Conservation (phyloP, 1,140 invertebrate genomes). For the Leguminivora glycinivorella region DNA sequence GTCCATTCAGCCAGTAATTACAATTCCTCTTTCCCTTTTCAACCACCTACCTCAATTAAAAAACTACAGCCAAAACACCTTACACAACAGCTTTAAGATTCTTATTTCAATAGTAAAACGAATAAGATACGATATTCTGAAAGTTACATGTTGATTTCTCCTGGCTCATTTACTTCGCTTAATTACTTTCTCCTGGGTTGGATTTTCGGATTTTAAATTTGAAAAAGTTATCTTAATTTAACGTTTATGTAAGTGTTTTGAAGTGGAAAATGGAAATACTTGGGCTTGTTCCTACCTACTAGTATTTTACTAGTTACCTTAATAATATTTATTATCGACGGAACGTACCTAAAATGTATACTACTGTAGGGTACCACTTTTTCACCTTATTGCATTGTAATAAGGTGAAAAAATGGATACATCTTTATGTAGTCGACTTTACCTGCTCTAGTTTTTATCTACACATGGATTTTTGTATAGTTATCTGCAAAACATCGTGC, state of each 20-base stretch:
- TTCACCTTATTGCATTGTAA: too few species aligned
- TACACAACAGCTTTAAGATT: neutral
- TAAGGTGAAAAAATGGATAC: too few species aligned
- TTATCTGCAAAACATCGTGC: too few species aligned
- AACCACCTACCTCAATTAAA: neutral
- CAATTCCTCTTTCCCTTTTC: neutral
- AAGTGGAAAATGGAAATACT: neutral
- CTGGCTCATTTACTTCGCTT: slow-evolving; percentile 15
- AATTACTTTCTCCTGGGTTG: slow-evolving; percentile 19
- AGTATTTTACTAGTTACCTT: too few species aligned
- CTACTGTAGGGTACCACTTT: too few species aligned
- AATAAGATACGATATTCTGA: neutral
- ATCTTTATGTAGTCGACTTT: too few species aligned
- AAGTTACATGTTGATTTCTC: neutral
- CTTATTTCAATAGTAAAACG: neutral
- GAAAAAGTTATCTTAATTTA: slow-evolving; percentile 6
- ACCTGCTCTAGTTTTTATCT: too few species aligned
- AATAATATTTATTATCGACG: too few species aligned
- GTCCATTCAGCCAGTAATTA: slow-evolving; percentile 22
- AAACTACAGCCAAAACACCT: neutral
- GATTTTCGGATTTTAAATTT: slow-evolving; percentile 14
- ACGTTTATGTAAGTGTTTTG: neutral
- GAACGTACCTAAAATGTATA: too few species aligned
- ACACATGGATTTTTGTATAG: too few species aligned
- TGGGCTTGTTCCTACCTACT: neutral